Base-by-base conservation (phyloP, 1,140 invertebrate genomes). In the Zaprionus tsacasi region DNA sequence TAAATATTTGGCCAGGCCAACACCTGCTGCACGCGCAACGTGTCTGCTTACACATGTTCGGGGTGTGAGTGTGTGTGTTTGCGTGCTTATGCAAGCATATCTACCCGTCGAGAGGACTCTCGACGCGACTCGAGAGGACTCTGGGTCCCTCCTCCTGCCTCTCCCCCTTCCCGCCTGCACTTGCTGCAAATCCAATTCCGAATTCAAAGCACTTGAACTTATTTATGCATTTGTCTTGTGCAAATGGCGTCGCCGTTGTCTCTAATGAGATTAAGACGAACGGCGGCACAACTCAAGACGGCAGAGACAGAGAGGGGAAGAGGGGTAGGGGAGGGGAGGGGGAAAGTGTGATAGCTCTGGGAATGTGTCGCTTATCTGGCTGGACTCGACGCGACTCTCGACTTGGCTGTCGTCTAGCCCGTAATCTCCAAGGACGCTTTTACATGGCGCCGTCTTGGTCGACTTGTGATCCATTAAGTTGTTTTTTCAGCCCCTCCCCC, bases 141-240 rank as follows among this genome's bases (percentile, higher is more conserved):
- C 45, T 21, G 7, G 15, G 17, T 6, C 4, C 21, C 17, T 12
- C 5, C 38, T 13, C 13, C 6, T n/a, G n/a, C n/a, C 40, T 13
- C n/a, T n/a, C n/a, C n/a, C 40, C n/a, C 7, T 10, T 7, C 6
- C n/a, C 25, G 45, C 61, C 52, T 70, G 69, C 17, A 52, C 35
- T 52, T 21, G 30, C 58, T 64, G 61, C 60, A 71, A 78, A 86
- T 86, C 71, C 82, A 76, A 86, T 86, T 81, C 75, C 73, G 70
- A 86, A 86, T 86, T 86, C 78, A 86, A 79, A 81, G 78, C 82
- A 86, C 82, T 86, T 79, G 76, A 79, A 86, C 70, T 86, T 86
- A 79, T 86, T 86, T 86, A 86, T 86, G 82, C 82, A 86, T 86
- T 86, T 86, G 82, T 86, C 82, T 86, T 86, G 76, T 75, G 81